These are phyloP conservation scores for Phalloptychus januarius DNA, from an alignment of 2,797 vertebrate species.

Conservation along the genomic window DNA sequence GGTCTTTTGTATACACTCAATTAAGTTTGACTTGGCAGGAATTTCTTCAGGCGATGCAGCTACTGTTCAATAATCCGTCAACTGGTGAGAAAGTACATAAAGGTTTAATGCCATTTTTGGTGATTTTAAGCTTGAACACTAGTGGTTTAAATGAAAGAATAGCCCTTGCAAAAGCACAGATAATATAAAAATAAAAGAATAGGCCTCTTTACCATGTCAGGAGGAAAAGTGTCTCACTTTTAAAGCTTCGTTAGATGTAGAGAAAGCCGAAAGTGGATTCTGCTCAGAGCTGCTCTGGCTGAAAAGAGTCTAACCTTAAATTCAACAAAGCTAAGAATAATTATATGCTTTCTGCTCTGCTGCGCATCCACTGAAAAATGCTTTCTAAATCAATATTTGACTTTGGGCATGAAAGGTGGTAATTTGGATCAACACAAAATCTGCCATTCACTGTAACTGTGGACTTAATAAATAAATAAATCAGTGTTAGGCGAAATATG, in stretches of 20 bases:
- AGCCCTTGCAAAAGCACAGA: background rate
- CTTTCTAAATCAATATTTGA: constrained; percentile 21
- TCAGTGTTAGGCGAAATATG: background rate
- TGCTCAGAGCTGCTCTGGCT: constrained; percentile 2
- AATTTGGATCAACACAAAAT: constrained; percentile 12
- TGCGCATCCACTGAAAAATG: constrained; percentile 12
- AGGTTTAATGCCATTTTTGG: background rate
- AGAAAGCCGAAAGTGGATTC: constrained; percentile 2
- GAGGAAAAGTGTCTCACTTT: constrained; percentile 1
- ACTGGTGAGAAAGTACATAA: background rate
- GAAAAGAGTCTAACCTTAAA: constrained; percentile 19
- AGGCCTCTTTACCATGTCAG: constrained; percentile 11
- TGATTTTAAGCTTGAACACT: background rate
- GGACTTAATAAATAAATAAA: background rate
- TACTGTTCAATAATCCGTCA: background rate
- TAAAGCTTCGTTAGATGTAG: background rate
- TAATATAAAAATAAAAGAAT: background rate
- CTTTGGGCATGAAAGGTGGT: constrained; percentile 7
- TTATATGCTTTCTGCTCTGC: constrained; percentile 23
- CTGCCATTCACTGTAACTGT: background rate
- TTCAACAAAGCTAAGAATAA: constrained; percentile 7
- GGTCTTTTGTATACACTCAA: background rate
- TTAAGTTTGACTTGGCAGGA: background rate
- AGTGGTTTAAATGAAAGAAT: background rate
- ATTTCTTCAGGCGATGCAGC: background rate